Conservation (phyloP, 2,113 vertebrate genomes). For the Garra rufa region DNA sequence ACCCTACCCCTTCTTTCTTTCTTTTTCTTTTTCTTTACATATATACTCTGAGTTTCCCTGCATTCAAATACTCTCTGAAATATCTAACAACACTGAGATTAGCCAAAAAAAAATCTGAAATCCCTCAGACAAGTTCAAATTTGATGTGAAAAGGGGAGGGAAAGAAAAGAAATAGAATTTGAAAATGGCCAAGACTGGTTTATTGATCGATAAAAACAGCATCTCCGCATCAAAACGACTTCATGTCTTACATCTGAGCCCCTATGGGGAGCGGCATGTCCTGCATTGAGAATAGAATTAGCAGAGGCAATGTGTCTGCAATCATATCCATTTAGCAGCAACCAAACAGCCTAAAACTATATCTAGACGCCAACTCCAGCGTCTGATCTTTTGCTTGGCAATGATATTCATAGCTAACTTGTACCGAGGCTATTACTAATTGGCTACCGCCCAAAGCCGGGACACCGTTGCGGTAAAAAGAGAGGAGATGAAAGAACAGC, state of each 20-base stretch:
- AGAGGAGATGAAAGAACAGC: background rate
- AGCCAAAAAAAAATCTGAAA: background rate
- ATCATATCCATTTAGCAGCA: slow-evolving; percentile 32
- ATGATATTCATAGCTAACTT: slow-evolving; percentile 22
- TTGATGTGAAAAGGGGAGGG: background rate
- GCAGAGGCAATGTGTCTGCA: background rate
- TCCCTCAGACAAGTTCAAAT: slow-evolving; percentile 25
- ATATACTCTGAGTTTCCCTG: background rate
- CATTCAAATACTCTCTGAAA: slow-evolving; percentile 13
- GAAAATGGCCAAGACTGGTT: slow-evolving; percentile 35
- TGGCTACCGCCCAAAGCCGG: slow-evolving; percentile 41
- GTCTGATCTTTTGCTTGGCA: slow-evolving; percentile 15
- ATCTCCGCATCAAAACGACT: slow-evolving; percentile 43
- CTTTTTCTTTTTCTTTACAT: no score
- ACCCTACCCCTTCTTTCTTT: no score
- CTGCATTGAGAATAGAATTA: slow-evolving; percentile 44
- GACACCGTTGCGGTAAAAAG: slow-evolving; percentile 16
- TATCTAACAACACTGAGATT: slow-evolving; percentile 17
- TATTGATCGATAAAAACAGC: slow-evolving; percentile 51
- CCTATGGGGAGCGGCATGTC: slow-evolving; percentile 14
- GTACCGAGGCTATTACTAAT: slow-evolving; percentile 28
- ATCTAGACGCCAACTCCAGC: background rate
- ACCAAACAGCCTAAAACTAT: slow-evolving; percentile 29
- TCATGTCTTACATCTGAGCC: background rate
- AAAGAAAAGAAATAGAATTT: slow-evolving; percentile 32